phyloP scores from a whole-genome alignment of 2,113 vertebrate species.

The Mesocricetus auratus region DNA sequence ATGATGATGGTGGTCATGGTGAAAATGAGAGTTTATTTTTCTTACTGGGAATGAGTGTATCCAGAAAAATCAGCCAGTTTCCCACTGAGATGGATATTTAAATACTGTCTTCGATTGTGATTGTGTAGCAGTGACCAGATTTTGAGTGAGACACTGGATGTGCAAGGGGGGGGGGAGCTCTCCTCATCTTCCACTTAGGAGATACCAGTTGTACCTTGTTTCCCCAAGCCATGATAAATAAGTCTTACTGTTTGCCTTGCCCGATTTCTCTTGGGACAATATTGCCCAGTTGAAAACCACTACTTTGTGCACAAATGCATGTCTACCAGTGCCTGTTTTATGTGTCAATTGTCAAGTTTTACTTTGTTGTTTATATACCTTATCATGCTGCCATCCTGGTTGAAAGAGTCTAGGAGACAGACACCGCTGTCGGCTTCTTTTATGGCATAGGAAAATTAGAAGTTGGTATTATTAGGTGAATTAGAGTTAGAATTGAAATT shows the following conservation, averaged over 20 bases:
- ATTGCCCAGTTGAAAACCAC: neutral
- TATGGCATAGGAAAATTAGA: constrained; percentile 1
- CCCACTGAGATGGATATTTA: neutral
- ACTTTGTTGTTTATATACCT: neutral
- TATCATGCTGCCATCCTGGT: neutral
- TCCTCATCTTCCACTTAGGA: neutral
- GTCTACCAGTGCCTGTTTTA: neutral
- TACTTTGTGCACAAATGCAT: neutral
- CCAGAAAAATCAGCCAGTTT: neutral
- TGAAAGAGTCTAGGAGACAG: neutral
- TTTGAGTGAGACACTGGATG: neutral
- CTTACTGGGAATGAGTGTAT: neutral
- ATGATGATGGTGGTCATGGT: neutral
- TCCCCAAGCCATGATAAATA: neutral
- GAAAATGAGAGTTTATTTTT: neutral
- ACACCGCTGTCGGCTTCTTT: neutral
- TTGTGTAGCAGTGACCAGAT: neutral
- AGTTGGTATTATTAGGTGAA: neutral
- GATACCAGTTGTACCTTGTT: neutral
- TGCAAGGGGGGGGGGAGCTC: neutral
- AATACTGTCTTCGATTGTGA: neutral
- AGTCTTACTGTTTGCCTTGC: neutral
- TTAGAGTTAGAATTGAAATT: neutral
- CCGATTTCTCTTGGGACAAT: neutral
- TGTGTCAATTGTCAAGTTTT: neutral